phyloP scores from a whole-genome alignment of 2,797 vertebrate species.

The Babyrousa celebensis region DNA sequence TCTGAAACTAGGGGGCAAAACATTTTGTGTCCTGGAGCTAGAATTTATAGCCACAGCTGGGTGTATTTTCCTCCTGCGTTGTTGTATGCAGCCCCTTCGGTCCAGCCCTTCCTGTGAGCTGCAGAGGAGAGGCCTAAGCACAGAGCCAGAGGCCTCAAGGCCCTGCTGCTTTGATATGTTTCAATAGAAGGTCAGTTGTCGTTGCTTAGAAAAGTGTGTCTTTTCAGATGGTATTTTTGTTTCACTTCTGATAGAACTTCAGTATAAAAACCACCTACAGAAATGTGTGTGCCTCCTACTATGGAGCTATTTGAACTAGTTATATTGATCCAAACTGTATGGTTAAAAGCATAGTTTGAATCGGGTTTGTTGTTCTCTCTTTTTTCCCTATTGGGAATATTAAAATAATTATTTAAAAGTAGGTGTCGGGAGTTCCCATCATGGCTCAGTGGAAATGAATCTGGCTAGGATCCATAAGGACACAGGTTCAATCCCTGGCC shows the following conservation, averaged over 20 bases:
- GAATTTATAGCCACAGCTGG: slow-evolving; percentile 10
- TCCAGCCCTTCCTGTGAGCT: neutral
- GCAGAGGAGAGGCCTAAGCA: neutral
- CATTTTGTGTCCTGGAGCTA: slow-evolving; percentile 26
- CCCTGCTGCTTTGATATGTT: slow-evolving; percentile 12
- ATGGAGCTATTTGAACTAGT: slow-evolving; percentile 44
- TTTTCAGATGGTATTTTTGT: slow-evolving; percentile 50
- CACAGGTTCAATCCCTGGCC: no score
- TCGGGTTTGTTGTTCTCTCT: slow-evolving; percentile 17
- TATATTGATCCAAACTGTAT: slow-evolving; percentile 34
- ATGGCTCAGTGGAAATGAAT: no score
- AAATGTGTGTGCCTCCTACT: neutral
- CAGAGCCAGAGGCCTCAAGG: slow-evolving; percentile 39
- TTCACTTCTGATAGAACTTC: neutral
- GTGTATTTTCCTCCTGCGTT: neutral
- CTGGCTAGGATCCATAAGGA: no score
- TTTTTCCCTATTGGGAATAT: slow-evolving; percentile 50
- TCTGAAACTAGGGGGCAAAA: slow-evolving; percentile 18
- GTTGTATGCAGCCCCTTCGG: neutral
- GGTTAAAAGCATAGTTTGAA: slow-evolving; percentile 55
- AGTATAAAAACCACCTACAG: slow-evolving; percentile 42
- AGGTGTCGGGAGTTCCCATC: neutral
- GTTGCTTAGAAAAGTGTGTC: neutral
- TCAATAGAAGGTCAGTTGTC: slow-evolving; percentile 16
- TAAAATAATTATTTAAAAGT: slow-evolving; percentile 73